Percentiles rank a stretch among this genome's conserved stretches.
These are phyloP conservation scores for Loris lydekkerianus DNA, from an alignment of 2,797 vertebrate species.

Conservation along the genomic window DNA sequence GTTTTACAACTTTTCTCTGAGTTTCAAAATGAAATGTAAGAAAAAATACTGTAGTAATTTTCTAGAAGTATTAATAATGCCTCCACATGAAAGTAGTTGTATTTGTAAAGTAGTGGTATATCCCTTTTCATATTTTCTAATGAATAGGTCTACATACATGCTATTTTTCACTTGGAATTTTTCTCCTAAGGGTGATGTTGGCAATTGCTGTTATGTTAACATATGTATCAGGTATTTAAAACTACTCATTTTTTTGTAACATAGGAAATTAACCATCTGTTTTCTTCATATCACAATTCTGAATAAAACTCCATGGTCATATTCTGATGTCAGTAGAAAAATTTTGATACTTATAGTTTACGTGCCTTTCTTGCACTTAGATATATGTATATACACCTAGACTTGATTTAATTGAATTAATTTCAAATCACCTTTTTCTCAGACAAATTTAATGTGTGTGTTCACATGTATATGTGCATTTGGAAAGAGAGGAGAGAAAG, in stretches of 20 bases:
- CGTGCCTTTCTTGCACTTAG: constrained; percentile 31
- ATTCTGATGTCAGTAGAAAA: constrained; percentile 59
- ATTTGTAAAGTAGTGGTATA: background rate
- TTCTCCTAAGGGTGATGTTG: constrained; percentile 64
- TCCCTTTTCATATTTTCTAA: constrained; percentile 41
- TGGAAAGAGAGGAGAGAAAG: too few species aligned
- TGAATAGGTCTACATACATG: background rate
- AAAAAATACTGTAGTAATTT: background rate
- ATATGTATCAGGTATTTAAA: constrained; percentile 71
- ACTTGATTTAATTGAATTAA: background rate
- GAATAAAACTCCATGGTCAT: constrained; percentile 54
- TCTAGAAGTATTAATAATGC: constrained; percentile 16
- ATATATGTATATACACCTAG: background rate
- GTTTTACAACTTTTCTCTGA: background rate
- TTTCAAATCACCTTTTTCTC: background rate
- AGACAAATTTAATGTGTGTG: background rate
- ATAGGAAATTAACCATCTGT: constrained; percentile 72
- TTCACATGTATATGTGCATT: background rate
- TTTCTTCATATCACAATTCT: constrained; percentile 66
- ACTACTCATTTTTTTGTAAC: constrained; percentile 52
- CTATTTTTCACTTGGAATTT: background rate
- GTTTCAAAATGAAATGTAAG: constrained; percentile 54
- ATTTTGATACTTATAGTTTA: background rate
- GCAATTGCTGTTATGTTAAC: constrained; percentile 63
- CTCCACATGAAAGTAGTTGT: background rate